Base-by-base conservation (phyloP, 2,113 vertebrate genomes). In the Orientallactaga bullata region DNA sequence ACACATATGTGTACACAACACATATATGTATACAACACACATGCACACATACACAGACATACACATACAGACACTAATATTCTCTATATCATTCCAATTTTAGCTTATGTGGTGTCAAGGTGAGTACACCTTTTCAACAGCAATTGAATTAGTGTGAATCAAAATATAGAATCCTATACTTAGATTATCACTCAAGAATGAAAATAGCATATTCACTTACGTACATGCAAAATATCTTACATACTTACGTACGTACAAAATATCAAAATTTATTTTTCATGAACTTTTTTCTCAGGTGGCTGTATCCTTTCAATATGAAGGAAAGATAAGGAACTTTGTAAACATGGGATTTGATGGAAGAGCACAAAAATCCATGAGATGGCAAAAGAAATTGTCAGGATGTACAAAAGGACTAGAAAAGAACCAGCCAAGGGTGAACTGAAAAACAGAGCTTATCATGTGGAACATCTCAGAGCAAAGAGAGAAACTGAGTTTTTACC, bases 191-290 rank as follows among this genome's bases (percentile, higher is more conserved):
- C 83, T 24, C 42, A 83, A 61, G 21, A 78, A 47, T 68, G 2
- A 77, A 82, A 28, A 66, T 68, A 30, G 20, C 55, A 16, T 73
- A 86, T 72, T 85, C 32, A 77, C 13, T 85, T 66, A 73, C 18
- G 35, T 24, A 82, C 17, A 3, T 63, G 13, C 42, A 47, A 47
- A 47, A 47, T 47, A 47, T 47, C 42, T 6, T 47, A 47, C 42
- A 47, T 47, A 47, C 42, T 6, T 47, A 47, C 8, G 8, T 47
- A 47, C 8, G 42, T n/a, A n/a, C 21, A 68, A 77, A 58, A 5
- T 66, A 89, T 82, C 28, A 78, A 81, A 71, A 10, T 79, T 93
- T 88, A 60, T 72, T 35, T 84, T 95, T 91, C 17, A 73, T 60
- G 28, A 71, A 86, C 65, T 42, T 28, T 86, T 85, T 39, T 8